Conservation (phyloP, 2,797 vertebrate genomes). For the Pipistrellus pipistrellus region DNA sequence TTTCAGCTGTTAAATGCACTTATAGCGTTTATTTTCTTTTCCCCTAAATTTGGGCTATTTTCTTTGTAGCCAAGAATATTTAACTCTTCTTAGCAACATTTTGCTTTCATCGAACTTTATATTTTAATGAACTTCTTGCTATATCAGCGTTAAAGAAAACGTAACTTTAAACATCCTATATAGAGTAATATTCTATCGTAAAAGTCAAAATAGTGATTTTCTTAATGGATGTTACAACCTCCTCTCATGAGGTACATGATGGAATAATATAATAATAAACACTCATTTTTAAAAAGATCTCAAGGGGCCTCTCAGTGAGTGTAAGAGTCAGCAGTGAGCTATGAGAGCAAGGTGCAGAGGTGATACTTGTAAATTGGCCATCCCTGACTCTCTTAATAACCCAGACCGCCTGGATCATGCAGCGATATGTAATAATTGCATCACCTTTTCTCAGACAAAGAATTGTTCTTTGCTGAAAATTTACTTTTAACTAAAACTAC, state of each 20-base stretch:
- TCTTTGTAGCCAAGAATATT: slow-evolving; percentile 52
- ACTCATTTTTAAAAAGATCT: slow-evolving; percentile 80
- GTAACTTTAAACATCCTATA: background rate
- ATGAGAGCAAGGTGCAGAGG: slow-evolving; percentile 76
- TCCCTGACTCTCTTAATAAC: slow-evolving; percentile 78
- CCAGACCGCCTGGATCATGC: slow-evolving; percentile 79
- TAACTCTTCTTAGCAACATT: slow-evolving; percentile 44
- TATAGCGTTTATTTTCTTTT: background rate
- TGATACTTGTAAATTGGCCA: slow-evolving; percentile 83
- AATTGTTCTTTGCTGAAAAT: slow-evolving; percentile 68
- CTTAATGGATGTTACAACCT: slow-evolving; percentile 65
- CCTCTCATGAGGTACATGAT: slow-evolving; percentile 74
- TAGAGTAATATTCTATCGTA: background rate
- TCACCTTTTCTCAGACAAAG: slow-evolving; percentile 85
- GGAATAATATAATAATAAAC: slow-evolving; percentile 85
- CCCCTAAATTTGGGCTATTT: slow-evolving; percentile 33
- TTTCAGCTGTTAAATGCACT: background rate
- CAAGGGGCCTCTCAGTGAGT: slow-evolving; percentile 7
- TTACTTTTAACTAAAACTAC: slow-evolving; percentile 43
- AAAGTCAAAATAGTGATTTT: slow-evolving; percentile 66
- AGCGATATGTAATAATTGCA: slow-evolving; percentile 85
- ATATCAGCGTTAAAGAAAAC: slow-evolving; percentile 32
- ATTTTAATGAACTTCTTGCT: slow-evolving; percentile 46
- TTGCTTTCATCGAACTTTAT: background rate
- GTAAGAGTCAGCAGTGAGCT: slow-evolving; percentile 80